Evolutionary conservation across 2,113 vertebrate genomes (phyloP), one percentile per base, ranked within the genome.

Genomic region (Corynorhinus townsendii): DNA sequence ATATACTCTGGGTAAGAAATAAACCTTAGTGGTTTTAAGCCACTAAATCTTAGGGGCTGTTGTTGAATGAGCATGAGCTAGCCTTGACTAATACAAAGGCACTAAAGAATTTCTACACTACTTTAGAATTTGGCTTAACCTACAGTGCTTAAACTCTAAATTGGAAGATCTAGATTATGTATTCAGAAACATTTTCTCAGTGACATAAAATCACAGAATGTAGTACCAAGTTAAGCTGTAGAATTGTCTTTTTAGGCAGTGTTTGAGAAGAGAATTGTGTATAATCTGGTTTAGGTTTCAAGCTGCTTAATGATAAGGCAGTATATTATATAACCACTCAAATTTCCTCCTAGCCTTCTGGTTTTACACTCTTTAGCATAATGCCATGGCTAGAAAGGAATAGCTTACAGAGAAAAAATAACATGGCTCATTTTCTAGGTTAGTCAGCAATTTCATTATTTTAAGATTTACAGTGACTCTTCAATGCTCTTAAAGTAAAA

Each of bases 361-460:
- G 11, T 40, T 96, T 86, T 88, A 90, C 1, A 54, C 19, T 82
- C 33, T 43, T 92, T 59, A 86, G 33, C 62, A 59, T 40, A 93
- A 92, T 49, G 45, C 20, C 30, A 40, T 40, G 11, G 11, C 73
- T 71, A 1, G 86, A 92, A 95, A 92, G 52, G 96, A 95, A 92
- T 38, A 85, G 76, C 40, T 94, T 82, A 73, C 11, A 85, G 24
- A 85, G n/a, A 66, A 86, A 91, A 96, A 96, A 88, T 56, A 88
- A 52, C 38, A 71, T 64, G 33, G 62, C 73, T 96, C 69, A 94
- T 56, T 77, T 88, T 88, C 85, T 64, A 82, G 82, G 26, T 76
- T 95, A 89, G 33, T 92, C 95, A 95, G 86, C 68, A 88, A 71
- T 89, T 95, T 81, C 45, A 15, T 64, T 85, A 90, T 81, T 93